These are phyloP conservation scores for Drosophila nigricruria DNA, from an alignment of 2,888 invertebrate species.

Conservation along the genomic window DNA sequence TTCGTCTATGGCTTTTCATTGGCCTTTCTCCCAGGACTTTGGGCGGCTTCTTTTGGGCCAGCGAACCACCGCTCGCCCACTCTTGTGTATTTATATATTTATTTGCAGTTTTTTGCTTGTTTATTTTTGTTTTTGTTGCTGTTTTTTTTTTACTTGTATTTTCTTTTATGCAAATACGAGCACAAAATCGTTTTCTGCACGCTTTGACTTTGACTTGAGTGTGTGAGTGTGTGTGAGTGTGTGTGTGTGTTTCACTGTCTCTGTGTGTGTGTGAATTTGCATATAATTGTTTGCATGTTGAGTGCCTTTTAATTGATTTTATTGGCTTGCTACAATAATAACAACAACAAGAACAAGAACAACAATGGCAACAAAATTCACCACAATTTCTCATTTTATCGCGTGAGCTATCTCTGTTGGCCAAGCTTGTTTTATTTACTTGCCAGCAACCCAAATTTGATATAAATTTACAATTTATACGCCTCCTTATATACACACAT, in stretches of 20 bases:
- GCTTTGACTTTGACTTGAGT: conserved; percentile 67
- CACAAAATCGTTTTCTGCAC: conserved; percentile 65
- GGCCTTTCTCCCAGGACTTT: conserved; percentile 38
- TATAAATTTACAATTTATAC: conserved; percentile 25
- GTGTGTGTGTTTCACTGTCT: conserved; percentile 17
- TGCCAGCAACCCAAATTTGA: conserved; percentile 17
- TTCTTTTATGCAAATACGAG: conserved; percentile 65
- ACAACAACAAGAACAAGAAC: conserved; percentile 23
- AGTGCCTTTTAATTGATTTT: conserved; percentile 81
- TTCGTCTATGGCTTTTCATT: conserved; percentile 36
- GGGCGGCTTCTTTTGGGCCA: conserved; percentile 28
- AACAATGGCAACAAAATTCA: conserved; percentile 23
- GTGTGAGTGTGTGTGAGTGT: conserved; percentile 7
- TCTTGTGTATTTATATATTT: conserved; percentile 56
- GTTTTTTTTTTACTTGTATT: conserved; percentile 13
- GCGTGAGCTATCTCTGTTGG: conserved; percentile 46
- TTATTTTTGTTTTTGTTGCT: conserved; percentile 23
- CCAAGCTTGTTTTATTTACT: conserved; percentile 63
- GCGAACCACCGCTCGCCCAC: conserved; percentile 7
- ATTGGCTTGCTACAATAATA: conserved; percentile 65
- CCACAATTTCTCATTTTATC: conserved; percentile 40
- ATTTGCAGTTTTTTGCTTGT: conserved; percentile 56
- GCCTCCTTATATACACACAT: not conserved
- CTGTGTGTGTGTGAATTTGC: conserved; percentile 71
- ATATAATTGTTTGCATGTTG: conserved; percentile 82